Conservation (phyloP, 2,888 invertebrate species). For the Cylindroiulus punctatus region DNA sequence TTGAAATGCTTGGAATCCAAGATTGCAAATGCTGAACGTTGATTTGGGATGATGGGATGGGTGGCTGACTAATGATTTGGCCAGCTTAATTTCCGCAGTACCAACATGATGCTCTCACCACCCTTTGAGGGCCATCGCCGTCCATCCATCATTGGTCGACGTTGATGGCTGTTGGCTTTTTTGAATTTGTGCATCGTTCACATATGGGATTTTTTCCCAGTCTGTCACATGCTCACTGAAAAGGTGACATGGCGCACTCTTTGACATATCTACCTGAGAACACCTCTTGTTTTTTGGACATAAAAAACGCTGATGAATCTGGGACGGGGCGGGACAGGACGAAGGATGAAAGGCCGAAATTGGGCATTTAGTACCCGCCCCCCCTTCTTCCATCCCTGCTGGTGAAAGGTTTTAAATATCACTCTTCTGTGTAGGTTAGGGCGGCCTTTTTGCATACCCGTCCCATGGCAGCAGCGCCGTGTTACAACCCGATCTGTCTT, state of each 20-base stretch:
- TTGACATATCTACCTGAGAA: slow-evolving; percentile 49
- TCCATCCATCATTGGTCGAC: neutral
- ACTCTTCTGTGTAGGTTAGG: neutral
- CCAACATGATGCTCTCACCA: neutral
- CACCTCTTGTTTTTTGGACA: slow-evolving; percentile 40
- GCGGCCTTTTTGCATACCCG: slow-evolving; percentile 37
- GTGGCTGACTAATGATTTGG: neutral
- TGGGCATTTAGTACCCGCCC: slow-evolving; percentile 12
- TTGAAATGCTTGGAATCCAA: too few species aligned
- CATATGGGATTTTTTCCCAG: slow-evolving; percentile 8
- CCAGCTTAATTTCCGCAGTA: neutral
- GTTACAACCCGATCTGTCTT: slow-evolving; percentile 33
- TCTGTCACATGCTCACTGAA: neutral
- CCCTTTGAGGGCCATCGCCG: too few species aligned
- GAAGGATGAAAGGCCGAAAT: slow-evolving; percentile 16
- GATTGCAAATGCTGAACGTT: neutral
- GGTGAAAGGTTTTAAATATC: slow-evolving; percentile 47
- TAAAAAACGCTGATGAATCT: slow-evolving; percentile 22
- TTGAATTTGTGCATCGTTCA: neutral
- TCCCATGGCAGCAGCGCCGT: slow-evolving; percentile 22
- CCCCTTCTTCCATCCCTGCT: neutral
- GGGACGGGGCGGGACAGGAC: slow-evolving; percentile 12
- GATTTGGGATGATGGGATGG: neutral
- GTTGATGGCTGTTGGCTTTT: neutral
- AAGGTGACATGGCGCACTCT: slow-evolving; percentile 20